Percentiles rank a stretch among this genome's conserved stretches.
phyloP scores from a whole-genome alignment of 1,140 invertebrate genomes.

The Drosophila repletoides region DNA sequence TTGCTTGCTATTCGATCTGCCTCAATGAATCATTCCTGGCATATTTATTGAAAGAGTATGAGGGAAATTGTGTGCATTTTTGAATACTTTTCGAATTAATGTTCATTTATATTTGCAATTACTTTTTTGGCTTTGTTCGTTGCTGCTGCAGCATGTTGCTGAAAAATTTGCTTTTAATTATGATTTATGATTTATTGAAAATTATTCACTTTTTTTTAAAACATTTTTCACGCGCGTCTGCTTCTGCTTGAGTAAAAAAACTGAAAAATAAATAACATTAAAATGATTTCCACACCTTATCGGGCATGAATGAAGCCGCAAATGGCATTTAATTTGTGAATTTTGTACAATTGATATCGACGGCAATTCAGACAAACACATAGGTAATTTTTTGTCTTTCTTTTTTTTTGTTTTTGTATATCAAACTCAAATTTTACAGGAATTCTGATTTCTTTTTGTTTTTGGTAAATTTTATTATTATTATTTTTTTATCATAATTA shows the following conservation, averaged over 20 bases:
- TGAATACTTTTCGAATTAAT: slow-evolving; percentile 17
- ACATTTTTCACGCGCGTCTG: slow-evolving; percentile 26
- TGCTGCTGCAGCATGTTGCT: slow-evolving; percentile 46
- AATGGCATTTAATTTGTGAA: slow-evolving; percentile 74
- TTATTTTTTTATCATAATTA: slow-evolving; percentile 72
- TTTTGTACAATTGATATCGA: slow-evolving; percentile 70
- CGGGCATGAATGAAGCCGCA: slow-evolving; percentile 74
- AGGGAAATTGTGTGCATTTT: background rate
- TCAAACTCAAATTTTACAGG: slow-evolving; percentile 51
- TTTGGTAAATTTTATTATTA: slow-evolving; percentile 54
- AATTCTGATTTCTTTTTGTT: slow-evolving; percentile 45
- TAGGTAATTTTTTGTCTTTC: no score
- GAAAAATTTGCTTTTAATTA: slow-evolving; percentile 1
- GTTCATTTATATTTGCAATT: slow-evolving; percentile 33
- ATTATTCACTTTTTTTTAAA: slow-evolving; percentile 8
- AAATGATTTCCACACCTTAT: slow-evolving; percentile 69
- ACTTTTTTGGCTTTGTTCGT: slow-evolving; percentile 16
- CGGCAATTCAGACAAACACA: slow-evolving; percentile 6
- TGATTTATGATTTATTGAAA: slow-evolving; percentile 59
- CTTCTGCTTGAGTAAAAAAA: slow-evolving; percentile 29
- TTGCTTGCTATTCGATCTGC: slow-evolving; percentile 15
- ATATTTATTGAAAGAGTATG: slow-evolving; percentile 17
- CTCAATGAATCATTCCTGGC: slow-evolving; percentile 28
- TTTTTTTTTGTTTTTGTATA: no score
- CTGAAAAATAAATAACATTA: slow-evolving; percentile 66